These are phyloP conservation scores for Drosophila peninsularis DNA, from an alignment of 2,888 invertebrate genomes.

Conservation along the genomic window DNA sequence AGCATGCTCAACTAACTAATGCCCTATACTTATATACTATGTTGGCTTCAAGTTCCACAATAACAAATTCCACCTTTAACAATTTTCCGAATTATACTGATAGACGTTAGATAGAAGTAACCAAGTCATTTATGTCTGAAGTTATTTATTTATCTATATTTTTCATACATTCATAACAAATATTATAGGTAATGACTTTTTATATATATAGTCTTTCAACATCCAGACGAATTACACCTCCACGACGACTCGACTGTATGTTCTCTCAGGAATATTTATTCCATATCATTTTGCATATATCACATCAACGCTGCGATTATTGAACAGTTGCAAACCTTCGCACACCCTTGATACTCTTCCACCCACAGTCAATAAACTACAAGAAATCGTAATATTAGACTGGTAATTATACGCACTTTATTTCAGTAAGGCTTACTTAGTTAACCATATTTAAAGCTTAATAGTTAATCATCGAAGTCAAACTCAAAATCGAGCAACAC, in stretches of 20 bases:
- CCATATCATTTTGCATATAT: not conserved
- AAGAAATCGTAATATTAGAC: conserved; percentile 16
- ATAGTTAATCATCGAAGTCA: conserved; percentile 50
- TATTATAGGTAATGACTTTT: too few relatives aligned
- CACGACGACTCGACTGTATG: too few relatives aligned
- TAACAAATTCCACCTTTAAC: not conserved
- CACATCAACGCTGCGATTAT: not conserved
- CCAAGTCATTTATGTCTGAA: too few relatives aligned
- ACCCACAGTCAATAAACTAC: not conserved
- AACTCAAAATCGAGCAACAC: conserved; percentile 50
- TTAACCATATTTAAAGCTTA: conserved; percentile 77
- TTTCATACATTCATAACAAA: too few relatives aligned
- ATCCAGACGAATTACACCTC: too few relatives aligned
- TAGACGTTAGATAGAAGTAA: not conserved
- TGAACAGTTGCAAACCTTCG: too few relatives aligned
- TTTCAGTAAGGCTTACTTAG: conserved; percentile 62
- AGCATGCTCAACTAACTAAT: not conserved
- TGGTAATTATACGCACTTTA: conserved; percentile 67
- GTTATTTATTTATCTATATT: too few relatives aligned
- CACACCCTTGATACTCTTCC: not conserved
- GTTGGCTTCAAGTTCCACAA: not conserved
- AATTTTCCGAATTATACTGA: not conserved
- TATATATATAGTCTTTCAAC: too few relatives aligned
- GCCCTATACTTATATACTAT: too few relatives aligned
- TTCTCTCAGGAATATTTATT: not conserved